These are phyloP conservation scores for Knipowitschia caucasica DNA, from an alignment of 2,797 vertebrate genomes.

Conservation along the genomic window DNA sequence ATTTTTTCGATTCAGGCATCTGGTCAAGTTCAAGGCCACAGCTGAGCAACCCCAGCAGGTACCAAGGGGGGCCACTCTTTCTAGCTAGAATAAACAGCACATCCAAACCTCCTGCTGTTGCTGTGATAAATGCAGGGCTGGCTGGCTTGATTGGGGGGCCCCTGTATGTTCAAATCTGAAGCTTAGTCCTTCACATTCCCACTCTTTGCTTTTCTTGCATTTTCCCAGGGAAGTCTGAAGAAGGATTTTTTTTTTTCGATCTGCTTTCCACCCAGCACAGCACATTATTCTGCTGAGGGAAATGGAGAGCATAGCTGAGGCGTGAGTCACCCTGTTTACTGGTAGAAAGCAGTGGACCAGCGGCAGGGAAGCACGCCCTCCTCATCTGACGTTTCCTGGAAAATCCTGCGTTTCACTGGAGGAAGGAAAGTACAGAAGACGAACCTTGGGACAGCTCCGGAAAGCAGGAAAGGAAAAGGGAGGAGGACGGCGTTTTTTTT, in stretches of 20 bases:
- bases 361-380: conserved; percentile 80
- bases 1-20: conserved; percentile 33
- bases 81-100: conserved; percentile 57
- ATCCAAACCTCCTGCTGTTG: conserved; percentile 44
- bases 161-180: conserved; percentile 29
- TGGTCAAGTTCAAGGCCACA: conserved; percentile 53
- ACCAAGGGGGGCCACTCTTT: conserved; percentile 37
- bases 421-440: conserved; percentile 77
- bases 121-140: conserved; percentile 43
- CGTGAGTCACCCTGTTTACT: conserved; percentile 83
- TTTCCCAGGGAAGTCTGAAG: conserved; percentile 48
- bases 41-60: conserved; percentile 50
- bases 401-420: conserved; percentile 77
- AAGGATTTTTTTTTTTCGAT: conserved; percentile 36
- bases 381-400: conserved; percentile 79
- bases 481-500: conserved; percentile 61
- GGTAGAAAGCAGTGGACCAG: conserved; percentile 70
- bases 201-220: conserved; percentile 44
- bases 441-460: conserved; percentile 67
- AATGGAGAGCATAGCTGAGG: conserved; percentile 76
- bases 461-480: conserved; percentile 54
- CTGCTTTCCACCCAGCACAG: conserved; percentile 68
- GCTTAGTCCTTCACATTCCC: conserved; percentile 20
- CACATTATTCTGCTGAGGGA: conserved; percentile 76
- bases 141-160: conserved; percentile 35